phyloP scores from a whole-genome alignment of 2,797 vertebrate species.

The Sebastes jordani region DNA sequence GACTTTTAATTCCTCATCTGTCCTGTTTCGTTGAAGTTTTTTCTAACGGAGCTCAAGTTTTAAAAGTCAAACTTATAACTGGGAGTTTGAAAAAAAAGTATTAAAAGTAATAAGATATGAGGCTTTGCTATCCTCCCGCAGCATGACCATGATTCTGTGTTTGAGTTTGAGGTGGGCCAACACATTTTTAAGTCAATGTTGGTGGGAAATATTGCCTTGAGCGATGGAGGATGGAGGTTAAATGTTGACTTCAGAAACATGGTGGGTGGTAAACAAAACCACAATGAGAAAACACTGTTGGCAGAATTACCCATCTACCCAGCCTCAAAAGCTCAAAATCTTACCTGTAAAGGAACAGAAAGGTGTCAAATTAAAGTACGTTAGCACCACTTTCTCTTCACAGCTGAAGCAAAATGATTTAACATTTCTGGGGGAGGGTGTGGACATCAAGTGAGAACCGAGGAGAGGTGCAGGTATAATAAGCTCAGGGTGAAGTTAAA shows the following conservation, averaged over 20 bases:
- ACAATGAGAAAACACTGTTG: not conserved
- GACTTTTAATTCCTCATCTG: not conserved
- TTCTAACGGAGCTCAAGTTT: not conserved
- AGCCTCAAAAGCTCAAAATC: not conserved
- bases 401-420: not conserved
- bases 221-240: not conserved
- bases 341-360: constrained; percentile 20
- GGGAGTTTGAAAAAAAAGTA: not conserved
- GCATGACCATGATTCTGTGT: not conserved
- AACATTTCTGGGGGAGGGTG: not conserved
- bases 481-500: constrained; percentile 21
- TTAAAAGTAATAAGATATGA: not conserved
- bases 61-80: not conserved
- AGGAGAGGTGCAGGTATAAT: constrained; percentile 8
- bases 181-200: constrained; percentile 7
- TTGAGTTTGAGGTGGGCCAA: constrained; percentile 5
- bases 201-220: constrained; percentile 13
- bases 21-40: not conserved
- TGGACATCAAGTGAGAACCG: constrained; percentile 17
- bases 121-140: not conserved
- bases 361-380: not conserved
- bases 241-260: not conserved
- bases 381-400: not conserved
- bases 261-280: not conserved
- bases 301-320: not conserved